phyloP scores from a whole-genome alignment of 1,140 invertebrate species.

The Condylostylus longicornis region DNA sequence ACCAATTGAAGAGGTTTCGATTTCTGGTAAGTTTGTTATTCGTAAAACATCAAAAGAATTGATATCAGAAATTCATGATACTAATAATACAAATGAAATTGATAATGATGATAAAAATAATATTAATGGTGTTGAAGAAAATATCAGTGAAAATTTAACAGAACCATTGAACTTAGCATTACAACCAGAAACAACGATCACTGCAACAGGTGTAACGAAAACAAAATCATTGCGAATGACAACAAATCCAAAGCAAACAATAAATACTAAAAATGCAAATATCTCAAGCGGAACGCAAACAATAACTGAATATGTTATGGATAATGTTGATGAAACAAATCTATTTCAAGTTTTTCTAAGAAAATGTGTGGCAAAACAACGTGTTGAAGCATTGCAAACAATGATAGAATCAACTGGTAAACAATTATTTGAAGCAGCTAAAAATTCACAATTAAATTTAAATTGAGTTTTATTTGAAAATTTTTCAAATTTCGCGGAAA shows the following conservation, averaged over 20 bases:
- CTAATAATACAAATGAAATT: too few species aligned
- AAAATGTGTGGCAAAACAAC: slow-evolving; percentile 28
- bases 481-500: too few species aligned
- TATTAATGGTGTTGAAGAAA: too few species aligned
- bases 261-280: slow-evolving; percentile 6
- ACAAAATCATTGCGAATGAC: slow-evolving; percentile 17
- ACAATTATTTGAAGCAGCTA: slow-evolving; percentile 28
- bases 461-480: too few species aligned
- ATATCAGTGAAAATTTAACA: not conserved
- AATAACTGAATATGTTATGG: slow-evolving; percentile 22
- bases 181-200: too few species aligned
- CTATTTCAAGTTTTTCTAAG: slow-evolving; percentile 25
- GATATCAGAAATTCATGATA: too few species aligned
- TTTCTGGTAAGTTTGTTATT: too few species aligned
- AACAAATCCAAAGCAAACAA: slow-evolving; percentile 3
- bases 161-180: too few species aligned
- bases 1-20: too few species aligned
- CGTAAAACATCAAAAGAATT: too few species aligned
- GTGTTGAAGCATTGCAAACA: slow-evolving; percentile 24
- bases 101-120: too few species aligned
- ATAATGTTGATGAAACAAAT: slow-evolving; percentile 30
- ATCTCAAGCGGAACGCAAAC: not conserved
- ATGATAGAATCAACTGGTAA: slow-evolving; percentile 30
- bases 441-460: slow-evolving; percentile 30
- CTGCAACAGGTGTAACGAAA: slow-evolving; percentile 20